These are phyloP conservation scores for Drosophila prosaltans DNA, from an alignment of 1,140 invertebrate genomes.

Conservation along the genomic window DNA sequence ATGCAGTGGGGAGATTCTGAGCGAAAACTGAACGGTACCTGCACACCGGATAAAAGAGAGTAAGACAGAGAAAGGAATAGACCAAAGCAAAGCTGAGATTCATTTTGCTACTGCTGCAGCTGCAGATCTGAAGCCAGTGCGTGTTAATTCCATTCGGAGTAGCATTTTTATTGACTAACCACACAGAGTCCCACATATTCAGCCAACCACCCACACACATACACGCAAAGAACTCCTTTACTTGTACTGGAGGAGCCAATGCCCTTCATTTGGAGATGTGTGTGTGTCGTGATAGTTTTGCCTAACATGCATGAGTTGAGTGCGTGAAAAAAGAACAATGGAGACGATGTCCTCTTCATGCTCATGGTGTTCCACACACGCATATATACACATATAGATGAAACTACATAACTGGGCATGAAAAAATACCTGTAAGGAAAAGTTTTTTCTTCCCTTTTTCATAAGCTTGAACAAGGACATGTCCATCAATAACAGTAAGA, in stretches of 20 bases:
- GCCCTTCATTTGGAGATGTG: conserved; percentile 38
- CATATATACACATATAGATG: background rate
- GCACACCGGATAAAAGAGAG: conserved; percentile 3
- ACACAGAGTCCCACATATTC: conserved; percentile 35
- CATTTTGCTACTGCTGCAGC: conserved; percentile 15
- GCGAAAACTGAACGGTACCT: background rate
- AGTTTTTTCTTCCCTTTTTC: background rate
- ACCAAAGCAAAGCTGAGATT: conserved; percentile 36
- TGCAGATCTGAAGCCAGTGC: conserved; percentile 44
- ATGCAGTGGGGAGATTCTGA: conserved; percentile 36
- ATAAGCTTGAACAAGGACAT: background rate
- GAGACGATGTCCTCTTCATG: conserved; percentile 17
- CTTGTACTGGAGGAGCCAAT: conserved; percentile 16
- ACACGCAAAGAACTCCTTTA: conserved; percentile 14
- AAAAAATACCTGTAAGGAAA: background rate
- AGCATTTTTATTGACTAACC: conserved; percentile 78
- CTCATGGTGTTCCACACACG: conserved; percentile 21
- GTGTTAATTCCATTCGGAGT: conserved; percentile 75
- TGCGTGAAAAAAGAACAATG: conserved; percentile 26
- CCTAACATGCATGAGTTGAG: conserved; percentile 52
- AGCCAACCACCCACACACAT: conserved; percentile 19
- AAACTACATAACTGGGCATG: background rate
- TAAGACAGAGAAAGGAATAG: conserved; percentile 4
- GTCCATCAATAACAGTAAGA: background rate
- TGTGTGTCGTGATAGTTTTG: conserved; percentile 69